Conservation (phyloP, 2,888 invertebrate genomes). For the Cerceris ruficornis region DNA sequence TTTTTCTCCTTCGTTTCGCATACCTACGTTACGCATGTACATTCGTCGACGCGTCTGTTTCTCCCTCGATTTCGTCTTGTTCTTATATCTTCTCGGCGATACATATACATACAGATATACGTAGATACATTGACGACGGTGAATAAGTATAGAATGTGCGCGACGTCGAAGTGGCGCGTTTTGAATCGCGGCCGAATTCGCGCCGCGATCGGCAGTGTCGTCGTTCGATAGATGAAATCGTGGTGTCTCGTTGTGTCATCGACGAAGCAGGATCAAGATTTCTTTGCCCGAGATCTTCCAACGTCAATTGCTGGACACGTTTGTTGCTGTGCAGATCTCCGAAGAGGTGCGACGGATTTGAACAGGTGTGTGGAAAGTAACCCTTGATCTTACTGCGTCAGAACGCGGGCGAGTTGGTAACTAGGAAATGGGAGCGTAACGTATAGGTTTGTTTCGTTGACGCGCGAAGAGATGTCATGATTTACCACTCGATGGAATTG, state of each 20-base stretch:
- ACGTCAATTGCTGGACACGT: constrained; percentile 30
- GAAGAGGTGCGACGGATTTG: constrained; percentile 24
- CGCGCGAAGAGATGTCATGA: too few relatives aligned
- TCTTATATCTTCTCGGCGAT: not conserved
- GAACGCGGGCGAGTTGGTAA: not conserved
- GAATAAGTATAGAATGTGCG: constrained; percentile 15
- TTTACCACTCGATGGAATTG: too few relatives aligned
- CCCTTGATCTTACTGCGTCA: not conserved
- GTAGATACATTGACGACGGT: constrained; percentile 4
- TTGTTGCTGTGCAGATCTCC: constrained; percentile 41
- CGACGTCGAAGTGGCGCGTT: constrained; percentile 30
- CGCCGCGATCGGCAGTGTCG: constrained; percentile 53
- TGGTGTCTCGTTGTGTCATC: constrained; percentile 29
- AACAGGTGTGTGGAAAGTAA: constrained; percentile 49
- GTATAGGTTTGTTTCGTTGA: too few relatives aligned
- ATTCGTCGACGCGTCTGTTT: not conserved
- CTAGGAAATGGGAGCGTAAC: not conserved
- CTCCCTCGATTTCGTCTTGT: constrained; percentile 1
- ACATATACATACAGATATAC: too few relatives aligned
- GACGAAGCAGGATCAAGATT: constrained; percentile 17
- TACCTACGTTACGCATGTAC: not conserved
- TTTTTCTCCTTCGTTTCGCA: constrained; percentile 4
- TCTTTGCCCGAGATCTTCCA: constrained; percentile 7
- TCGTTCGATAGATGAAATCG: constrained; percentile 16
- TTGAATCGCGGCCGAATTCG: constrained; percentile 52